Base-by-base conservation (phyloP, 2,888 invertebrate genomes). In the Sialis fuliginosa region DNA sequence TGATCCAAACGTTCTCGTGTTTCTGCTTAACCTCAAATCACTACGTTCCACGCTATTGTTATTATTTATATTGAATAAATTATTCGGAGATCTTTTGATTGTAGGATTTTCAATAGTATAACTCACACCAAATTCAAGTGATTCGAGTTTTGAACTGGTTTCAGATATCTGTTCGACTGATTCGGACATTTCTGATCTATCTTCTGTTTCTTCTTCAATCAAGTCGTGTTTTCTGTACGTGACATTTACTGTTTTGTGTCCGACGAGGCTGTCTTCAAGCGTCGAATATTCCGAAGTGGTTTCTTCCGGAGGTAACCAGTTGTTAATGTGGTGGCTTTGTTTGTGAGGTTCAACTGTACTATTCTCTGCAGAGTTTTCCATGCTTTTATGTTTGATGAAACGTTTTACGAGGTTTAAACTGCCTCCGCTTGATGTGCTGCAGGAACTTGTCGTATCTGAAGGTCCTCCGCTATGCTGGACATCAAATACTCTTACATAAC, bases 341-440 rank as follows among this genome's bases (percentile, higher is more conserved):
- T 45, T 39, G 12, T 45, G 34, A 61, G 86, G 85, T 70, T 84
- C 77, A 47, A 76, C 77, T 22, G 34, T 13, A 34, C 42, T 34
- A 48, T 79, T 79, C 62, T 86, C 85, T 47, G 79, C 79, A 53
- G 85, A 84, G 22, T 22, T 22, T 22, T 22, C 22, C 67, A 77
- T 77, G 61, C 86, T 87, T 62, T 87, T 87, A 60, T 89, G 89
- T 63, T 89, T 88, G 74, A 90, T 89, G 60, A 89, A 90, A 53
- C 89, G 69, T 63, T 85, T 85, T 40, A 90, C 85, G 58, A 90
- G 73, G 64, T 81, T 89, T 62, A 89, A 79, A 54, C 82, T 77
- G 6, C 45, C 48, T 42, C 52, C 51, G 9, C 52, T 44, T 33
- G 55, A 52, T 33, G 58, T 60, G 42, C 58, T 59, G 2, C 64